phyloP scores from a whole-genome alignment of 2,113 vertebrate genomes.

The Tinamus guttatus region DNA sequence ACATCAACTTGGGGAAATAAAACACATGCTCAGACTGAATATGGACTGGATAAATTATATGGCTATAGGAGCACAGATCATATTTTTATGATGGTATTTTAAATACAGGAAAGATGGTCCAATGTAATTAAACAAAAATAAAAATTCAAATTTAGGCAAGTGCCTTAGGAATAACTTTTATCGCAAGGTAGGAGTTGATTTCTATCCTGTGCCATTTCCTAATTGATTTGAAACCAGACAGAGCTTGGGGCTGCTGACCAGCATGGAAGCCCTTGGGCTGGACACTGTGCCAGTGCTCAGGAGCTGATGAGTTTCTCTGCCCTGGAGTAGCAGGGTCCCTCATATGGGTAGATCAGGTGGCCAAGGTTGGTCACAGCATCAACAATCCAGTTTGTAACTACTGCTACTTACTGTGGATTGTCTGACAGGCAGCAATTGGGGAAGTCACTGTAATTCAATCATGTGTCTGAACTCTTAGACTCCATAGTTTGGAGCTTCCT shows the following conservation, averaged over 20 bases:
- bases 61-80: neutral
- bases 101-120: neutral
- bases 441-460: neutral
- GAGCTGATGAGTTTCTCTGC: constrained; percentile 6
- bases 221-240: neutral
- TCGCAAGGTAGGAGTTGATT: fast-evolving
- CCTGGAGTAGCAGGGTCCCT: neutral
- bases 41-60: neutral
- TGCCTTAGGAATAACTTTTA: neutral
- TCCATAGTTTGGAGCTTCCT: neutral
- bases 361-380: constrained; percentile 3
- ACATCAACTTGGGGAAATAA: neutral
- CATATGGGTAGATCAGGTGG: constrained; percentile 5
- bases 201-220: neutral
- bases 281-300: neutral
- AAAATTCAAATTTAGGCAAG: neutral
- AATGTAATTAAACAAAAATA: neutral
- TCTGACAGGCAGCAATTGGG: neutral
- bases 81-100: neutral
- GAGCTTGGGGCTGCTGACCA: neutral
- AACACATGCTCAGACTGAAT: fast-evolving
- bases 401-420: fast-evolving
- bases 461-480: neutral
- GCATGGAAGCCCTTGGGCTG: neutral
- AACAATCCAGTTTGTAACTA: neutral